phyloP scores from a whole-genome alignment of 1,140 invertebrate species.

The Drosophila prosaltans region DNA sequence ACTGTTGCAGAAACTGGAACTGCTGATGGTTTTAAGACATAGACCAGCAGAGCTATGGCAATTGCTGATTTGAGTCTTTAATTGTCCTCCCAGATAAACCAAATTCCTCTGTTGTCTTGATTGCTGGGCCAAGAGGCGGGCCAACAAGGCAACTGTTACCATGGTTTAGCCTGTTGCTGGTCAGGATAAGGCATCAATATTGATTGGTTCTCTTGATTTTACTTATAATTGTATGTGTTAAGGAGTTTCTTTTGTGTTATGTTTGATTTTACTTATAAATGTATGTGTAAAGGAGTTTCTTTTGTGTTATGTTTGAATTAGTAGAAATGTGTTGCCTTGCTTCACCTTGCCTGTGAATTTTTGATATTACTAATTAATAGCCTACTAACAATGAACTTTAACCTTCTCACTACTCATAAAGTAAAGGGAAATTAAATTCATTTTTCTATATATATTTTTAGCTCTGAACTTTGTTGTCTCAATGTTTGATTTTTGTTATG shows the following conservation, averaged over 20 bases:
- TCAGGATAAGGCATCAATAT: not conserved
- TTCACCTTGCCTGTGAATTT: no score
- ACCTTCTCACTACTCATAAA: no score
- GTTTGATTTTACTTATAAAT: no score
- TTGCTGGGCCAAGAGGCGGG: slow-evolving; percentile 20
- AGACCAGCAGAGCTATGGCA: not conserved
- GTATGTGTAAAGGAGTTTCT: no score
- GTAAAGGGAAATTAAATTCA: no score
- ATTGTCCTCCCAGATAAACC: slow-evolving; percentile 20
- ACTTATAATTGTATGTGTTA: not conserved
- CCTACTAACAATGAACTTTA: no score
- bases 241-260: no score
- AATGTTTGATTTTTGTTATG: slow-evolving; percentile 9
- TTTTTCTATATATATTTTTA: no score
- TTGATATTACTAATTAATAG: no score
- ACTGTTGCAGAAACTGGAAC: not conserved
- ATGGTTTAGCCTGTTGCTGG: slow-evolving; percentile 23
- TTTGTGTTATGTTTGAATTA: no score
- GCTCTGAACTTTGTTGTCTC: not conserved
- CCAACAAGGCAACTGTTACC: slow-evolving; percentile 41
- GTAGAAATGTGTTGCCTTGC: no score
- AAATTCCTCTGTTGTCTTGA: not conserved
- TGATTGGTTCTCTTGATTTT: not conserved
- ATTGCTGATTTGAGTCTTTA: slow-evolving; percentile 8
- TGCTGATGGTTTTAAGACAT: slow-evolving; percentile 6